Evolutionary conservation across 2,797 vertebrate species (phyloP), one percentile per base, ranked within the genome.

Genomic region (Scolopax bukidnonensis): DNA sequence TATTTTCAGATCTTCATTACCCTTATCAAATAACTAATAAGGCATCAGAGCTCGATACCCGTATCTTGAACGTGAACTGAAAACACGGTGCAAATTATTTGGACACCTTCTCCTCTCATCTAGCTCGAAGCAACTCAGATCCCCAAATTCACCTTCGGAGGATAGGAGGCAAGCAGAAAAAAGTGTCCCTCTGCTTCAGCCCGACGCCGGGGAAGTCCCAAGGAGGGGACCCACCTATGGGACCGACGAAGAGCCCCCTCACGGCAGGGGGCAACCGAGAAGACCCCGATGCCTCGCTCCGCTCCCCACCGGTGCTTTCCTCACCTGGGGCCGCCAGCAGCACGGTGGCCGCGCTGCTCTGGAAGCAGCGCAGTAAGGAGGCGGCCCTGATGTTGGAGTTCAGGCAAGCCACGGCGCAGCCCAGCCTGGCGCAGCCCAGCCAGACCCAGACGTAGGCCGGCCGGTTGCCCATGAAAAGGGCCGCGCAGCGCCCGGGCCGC

Each of bases 401-500:
- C 85, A 99, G 98, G 36, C 99, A 98, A 8, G 99, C 98, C 87
- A 97, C 95, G 3, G 98, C 94, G n/a, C 98, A 99, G 74, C 98
- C 99, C 18, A 99, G 68, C 51, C 99, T 99, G 9, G 97, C 96
- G 95, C 99, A 75, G 21, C 98, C 99, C 89, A 99, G 98, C 98
- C 98, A 99, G 89, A 98, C 96, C 70, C 98, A 98, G 67, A 99
- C n/a, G 94, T 98, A 99, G 73, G 97, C 96, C 14, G 99, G 99
- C 38, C 98, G 97, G 40, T 99, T 99, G 61, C 97, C 97, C 98
- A 98, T 97, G 84, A 99, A 98, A 9, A 99, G 91, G 0, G 98
- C 98, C 45, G 57, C 41, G 98, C 23, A 99, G 97, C 30, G 98
- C 98, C 63, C 98, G 97, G 33, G 98, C 99, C 9, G 96, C 95